phyloP scores from a whole-genome alignment of 1,140 invertebrate genomes.

The Holcopasites calliopsidis region DNA sequence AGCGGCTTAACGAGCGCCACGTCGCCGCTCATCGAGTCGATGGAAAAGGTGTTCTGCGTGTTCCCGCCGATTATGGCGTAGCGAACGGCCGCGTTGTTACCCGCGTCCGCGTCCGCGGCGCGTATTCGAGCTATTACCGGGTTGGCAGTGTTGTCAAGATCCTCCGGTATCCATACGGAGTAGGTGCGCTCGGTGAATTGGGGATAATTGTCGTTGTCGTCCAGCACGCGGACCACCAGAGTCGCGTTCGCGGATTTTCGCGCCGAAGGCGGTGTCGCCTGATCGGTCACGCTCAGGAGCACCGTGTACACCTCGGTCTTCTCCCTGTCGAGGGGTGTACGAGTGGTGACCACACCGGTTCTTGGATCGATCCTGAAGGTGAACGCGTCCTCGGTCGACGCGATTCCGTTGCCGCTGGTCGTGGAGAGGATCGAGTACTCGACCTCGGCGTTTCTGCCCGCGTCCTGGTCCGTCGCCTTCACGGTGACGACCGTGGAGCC shows the following conservation, averaged over 20 bases:
- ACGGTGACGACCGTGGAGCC: conserved; percentile 94
- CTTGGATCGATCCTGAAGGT: conserved; percentile 85
- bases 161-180: conserved; percentile 92
- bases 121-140: conserved; percentile 92
- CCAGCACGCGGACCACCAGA: conserved; percentile 90
- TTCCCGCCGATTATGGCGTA: conserved; percentile 98
- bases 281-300: conserved; percentile 90
- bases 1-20: conserved; percentile 92
- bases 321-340: conserved; percentile 92
- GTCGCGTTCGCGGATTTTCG: conserved; percentile 90
- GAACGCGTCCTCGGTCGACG: conserved; percentile 75
- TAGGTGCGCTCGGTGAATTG: conserved; percentile 96
- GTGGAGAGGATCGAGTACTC: conserved; percentile 89
- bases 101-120: conserved; percentile 94
- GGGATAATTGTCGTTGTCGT: conserved; percentile 98
- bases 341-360: conserved; percentile 91
- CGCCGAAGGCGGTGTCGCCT: conserved; percentile 85
- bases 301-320: conserved; percentile 92
- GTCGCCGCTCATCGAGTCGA: conserved; percentile 95
- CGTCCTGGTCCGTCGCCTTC: conserved; percentile 94
- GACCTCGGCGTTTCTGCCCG: conserved; percentile 93
- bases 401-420: conserved; percentile 80
- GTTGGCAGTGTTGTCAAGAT: conserved; percentile 89
- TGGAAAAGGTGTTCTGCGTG: conserved; percentile 94
- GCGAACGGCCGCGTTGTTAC: conserved; percentile 93